A percentile compares a stretch with the other conserved stretches of the same genome.
Evolutionary conservation across 2,888 invertebrate genomes (phyloP).

Genomic region (Heteromurus nitidus): DNA sequence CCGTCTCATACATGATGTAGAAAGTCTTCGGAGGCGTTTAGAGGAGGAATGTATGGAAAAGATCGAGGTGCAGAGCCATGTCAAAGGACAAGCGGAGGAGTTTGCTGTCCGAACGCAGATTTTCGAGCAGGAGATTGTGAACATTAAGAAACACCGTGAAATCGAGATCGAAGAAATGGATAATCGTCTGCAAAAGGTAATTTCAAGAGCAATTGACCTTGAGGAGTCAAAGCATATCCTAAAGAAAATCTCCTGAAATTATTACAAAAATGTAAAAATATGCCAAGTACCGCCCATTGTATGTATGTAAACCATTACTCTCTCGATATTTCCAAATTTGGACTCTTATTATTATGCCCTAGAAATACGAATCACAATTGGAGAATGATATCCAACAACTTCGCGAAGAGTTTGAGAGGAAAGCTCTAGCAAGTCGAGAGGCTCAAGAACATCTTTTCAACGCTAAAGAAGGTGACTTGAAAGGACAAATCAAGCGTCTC

Average conservation of each 20-base stretch:
- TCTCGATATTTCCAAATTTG: too few relatives aligned
- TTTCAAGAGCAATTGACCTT: slow-evolving; percentile 3
- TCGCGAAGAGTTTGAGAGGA: slow-evolving; percentile 67
- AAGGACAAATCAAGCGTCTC: slow-evolving; percentile 66
- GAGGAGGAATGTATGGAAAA: slow-evolving; percentile 69
- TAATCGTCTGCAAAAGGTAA: slow-evolving; percentile 68
- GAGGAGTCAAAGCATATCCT: too few relatives aligned
- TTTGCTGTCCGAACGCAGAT: slow-evolving; percentile 69
- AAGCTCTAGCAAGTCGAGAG: slow-evolving; percentile 66
- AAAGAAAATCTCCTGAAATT: too few relatives aligned
- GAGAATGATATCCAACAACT: slow-evolving; percentile 67
- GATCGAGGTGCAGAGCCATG: slow-evolving; percentile 66
- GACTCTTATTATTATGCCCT: slow-evolving; percentile 3
- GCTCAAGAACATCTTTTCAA: slow-evolving; percentile 67
- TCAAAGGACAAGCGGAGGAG: slow-evolving; percentile 67
- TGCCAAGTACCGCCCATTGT: too few relatives aligned
- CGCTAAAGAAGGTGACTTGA: slow-evolving; percentile 65
- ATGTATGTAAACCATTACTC: too few relatives aligned
- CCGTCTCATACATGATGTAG: slow-evolving; percentile 63
- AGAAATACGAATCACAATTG: slow-evolving; percentile 68
- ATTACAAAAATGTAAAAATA: too few relatives aligned
- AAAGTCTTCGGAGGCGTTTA: slow-evolving; percentile 63
- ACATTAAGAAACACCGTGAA: slow-evolving; percentile 68
- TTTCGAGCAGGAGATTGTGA: slow-evolving; percentile 69
- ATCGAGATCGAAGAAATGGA: slow-evolving; percentile 71